Evolutionary conservation across 2,888 invertebrate species (phyloP), one percentile per base, ranked within the genome.

Genomic region (Trichacis sp.): DNA sequence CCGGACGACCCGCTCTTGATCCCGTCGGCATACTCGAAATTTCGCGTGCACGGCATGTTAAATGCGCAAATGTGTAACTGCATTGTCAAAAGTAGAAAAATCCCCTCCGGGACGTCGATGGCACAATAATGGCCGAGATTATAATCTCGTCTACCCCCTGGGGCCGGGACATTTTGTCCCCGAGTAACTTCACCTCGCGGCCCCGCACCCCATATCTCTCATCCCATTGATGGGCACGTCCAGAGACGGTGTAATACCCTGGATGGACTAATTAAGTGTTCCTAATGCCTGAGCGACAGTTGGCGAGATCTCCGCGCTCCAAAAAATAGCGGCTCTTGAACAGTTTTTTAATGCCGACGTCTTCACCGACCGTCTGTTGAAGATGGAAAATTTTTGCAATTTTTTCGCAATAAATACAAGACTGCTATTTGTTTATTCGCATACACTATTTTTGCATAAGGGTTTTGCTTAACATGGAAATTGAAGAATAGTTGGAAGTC

Each of bases 111-210:
- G 82, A 82, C 77, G 81, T 81, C 82, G 83, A 83, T 83, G 82
- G 81, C 77, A 83, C 82, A 83, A 83, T 83, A 83, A 84, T 84
- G 81, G 83, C 75, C 75, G 81, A 83, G 84, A 84, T 84, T 83
- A 83, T 84, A 83, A 83, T 84, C 84, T 84, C 79, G 84, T 84
- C 83, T 83, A 80, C 83, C 83, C 81, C 83, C 84, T 68, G 76
- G 81, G 78, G 75, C 43, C 52, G 24, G 42, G 36, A 30, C 49
- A 51, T 38, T 43, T 40, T 40, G 40, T 30, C 60, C 63, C 59
- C 49, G 53, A 64, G 18, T 53, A 24, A 47, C 59, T 52, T 65
- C 36, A 48, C 65, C 65, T 65, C 48, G 6, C 29, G 19, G 24
- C 52, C 45, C 56, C 49, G 12, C 19, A 24, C 50, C 36, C 58